phyloP scores from a whole-genome alignment of 2,797 vertebrate genomes.

The Chelon auratus region DNA sequence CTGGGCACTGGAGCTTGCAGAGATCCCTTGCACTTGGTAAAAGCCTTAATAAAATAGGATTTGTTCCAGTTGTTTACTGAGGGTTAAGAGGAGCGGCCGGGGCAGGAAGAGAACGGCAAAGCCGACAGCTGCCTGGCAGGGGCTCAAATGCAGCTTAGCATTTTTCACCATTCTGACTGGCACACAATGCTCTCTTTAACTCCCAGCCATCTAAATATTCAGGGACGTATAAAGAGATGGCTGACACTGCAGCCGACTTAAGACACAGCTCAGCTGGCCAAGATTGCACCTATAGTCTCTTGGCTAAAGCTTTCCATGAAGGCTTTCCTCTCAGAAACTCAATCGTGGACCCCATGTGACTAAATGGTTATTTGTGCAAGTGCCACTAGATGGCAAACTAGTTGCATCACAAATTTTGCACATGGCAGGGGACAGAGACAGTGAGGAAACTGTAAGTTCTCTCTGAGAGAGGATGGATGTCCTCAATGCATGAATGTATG shows the following conservation, averaged over 20 bases:
- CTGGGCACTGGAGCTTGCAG: conserved; percentile 74
- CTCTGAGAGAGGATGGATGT: conserved; percentile 76
- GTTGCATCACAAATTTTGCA: conserved; percentile 72
- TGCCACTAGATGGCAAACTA: conserved; percentile 88
- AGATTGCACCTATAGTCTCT: conserved; percentile 76
- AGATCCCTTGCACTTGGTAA: conserved; percentile 82
- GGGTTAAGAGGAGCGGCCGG: conserved; percentile 82
- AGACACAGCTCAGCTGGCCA: conserved; percentile 79
- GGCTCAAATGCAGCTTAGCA: conserved; percentile 86
- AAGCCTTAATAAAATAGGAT: conserved; percentile 86
- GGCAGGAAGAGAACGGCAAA: conserved; percentile 82
- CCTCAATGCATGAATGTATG: conserved; percentile 82
- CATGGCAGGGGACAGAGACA: conserved; percentile 46
- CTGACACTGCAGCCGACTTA: conserved; percentile 79
- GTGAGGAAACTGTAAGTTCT: conserved; percentile 64
- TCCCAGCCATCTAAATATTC: conserved; percentile 83
- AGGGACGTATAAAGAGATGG: conserved; percentile 78
- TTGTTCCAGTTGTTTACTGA: conserved; percentile 88
- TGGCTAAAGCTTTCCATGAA: conserved; percentile 76
- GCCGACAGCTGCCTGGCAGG: conserved; percentile 87
- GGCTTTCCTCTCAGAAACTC: conserved; percentile 74
- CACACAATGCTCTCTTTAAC: conserved; percentile 85
- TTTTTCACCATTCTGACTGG: conserved; percentile 83
- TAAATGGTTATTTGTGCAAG: conserved; percentile 42
- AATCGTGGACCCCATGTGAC: conserved; percentile 55